These are phyloP conservation scores for Probaryconus sp. DNA, from an alignment of 1,140 invertebrate genomes.

Conservation along the genomic window DNA sequence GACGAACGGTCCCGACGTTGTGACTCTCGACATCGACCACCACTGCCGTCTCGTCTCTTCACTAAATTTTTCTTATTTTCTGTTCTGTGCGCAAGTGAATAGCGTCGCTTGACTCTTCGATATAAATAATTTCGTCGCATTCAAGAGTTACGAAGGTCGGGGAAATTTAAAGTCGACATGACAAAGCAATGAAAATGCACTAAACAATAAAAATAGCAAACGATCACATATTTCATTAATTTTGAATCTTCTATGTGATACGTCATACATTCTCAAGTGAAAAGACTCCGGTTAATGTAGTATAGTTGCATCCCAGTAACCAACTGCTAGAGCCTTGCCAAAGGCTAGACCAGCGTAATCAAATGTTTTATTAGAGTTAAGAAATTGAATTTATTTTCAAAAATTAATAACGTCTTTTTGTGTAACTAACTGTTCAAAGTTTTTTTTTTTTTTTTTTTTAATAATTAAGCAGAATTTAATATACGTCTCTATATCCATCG, in stretches of 20 bases:
- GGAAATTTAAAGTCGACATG: conserved; percentile 13
- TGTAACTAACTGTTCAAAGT: too few species aligned
- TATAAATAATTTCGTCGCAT: conserved; percentile 45
- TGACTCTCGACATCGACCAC: conserved; percentile 11
- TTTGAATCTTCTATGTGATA: conserved; percentile 3
- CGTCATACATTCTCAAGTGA: background rate
- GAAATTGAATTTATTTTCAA: too few species aligned
- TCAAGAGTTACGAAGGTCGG: conserved; percentile 15
- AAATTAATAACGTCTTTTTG: too few species aligned
- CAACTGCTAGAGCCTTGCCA: too few species aligned
- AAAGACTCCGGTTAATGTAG: too few species aligned
- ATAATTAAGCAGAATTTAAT: too few species aligned
- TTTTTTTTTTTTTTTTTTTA: too few species aligned
- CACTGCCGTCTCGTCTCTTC: background rate
- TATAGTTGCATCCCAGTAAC: background rate
- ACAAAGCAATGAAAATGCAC: conserved; percentile 15
- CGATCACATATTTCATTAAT: conserved; percentile 14
- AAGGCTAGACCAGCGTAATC: too few species aligned
- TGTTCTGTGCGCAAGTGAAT: conserved; percentile 23
- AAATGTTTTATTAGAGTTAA: too few species aligned
- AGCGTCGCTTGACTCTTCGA: conserved; percentile 14
- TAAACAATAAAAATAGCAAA: conserved; percentile 7
- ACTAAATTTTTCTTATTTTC: conserved; percentile 32
- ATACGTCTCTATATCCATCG: too few species aligned
- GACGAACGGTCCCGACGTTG: conserved; percentile 5